These are phyloP conservation scores for Dendrolimus pini DNA, from an alignment of 2,888 invertebrate genomes.

Conservation along the genomic window DNA sequence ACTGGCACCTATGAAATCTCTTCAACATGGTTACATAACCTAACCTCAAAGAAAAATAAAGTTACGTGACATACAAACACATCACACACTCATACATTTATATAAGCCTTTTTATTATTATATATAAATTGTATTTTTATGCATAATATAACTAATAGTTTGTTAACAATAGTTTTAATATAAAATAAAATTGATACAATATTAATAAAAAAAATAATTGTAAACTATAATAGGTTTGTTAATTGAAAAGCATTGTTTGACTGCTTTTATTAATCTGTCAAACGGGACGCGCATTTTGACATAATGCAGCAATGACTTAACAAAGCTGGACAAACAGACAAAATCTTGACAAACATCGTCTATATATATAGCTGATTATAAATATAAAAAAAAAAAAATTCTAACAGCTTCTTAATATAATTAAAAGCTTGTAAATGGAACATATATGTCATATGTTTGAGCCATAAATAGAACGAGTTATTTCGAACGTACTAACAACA, in stretches of 20 bases:
- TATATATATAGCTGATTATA: background rate
- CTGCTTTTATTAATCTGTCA: background rate
- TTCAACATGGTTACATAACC: slow-evolving; percentile 50
- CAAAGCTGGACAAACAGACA: slow-evolving; percentile 5
- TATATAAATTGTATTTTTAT: too few relatives aligned
- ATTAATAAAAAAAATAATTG: too few relatives aligned
- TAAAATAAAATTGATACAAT: too few relatives aligned
- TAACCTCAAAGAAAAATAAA: slow-evolving; percentile 39
- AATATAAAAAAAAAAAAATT: background rate
- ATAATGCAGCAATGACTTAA: slow-evolving; percentile 55
- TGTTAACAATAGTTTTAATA: too few relatives aligned
- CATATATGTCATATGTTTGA: slow-evolving; percentile 9
- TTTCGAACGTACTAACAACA: background rate
- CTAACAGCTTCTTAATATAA: slow-evolving; percentile 7
- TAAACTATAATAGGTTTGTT: too few relatives aligned
- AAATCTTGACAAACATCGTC: background rate
- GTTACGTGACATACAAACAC: slow-evolving; percentile 8
- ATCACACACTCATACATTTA: too few relatives aligned
- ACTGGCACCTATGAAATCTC: slow-evolving; percentile 18
- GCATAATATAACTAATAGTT: too few relatives aligned
- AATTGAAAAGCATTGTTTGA: slow-evolving; percentile 14
- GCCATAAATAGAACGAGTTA: slow-evolving; percentile 15
- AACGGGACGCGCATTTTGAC: slow-evolving; percentile 29
- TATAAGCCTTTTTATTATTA: too few relatives aligned
- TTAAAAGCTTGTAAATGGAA: slow-evolving; percentile 23